Evolutionary conservation across 1,140 invertebrate genomes (phyloP).

Genomic region (Caenorhabditis latens): DNA sequence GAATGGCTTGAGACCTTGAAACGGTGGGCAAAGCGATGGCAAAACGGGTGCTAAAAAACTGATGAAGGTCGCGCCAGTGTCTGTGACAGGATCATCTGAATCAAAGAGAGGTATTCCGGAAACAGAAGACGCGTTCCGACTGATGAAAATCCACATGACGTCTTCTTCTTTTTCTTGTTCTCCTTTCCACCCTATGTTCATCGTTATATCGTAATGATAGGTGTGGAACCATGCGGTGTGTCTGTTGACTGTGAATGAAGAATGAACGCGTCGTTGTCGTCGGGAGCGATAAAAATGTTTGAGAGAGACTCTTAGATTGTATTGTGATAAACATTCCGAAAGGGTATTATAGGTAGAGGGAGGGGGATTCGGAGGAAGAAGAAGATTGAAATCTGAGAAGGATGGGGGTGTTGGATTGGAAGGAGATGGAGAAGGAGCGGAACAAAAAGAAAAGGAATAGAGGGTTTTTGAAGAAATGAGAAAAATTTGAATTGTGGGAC

Average conservation of each 20-base stretch:
- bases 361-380: conserved; percentile 11
- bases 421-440: neutral
- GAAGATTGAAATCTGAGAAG: conserved; percentile 25
- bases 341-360: conserved; percentile 46
- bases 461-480: too few relatives aligned
- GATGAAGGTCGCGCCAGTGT: conserved; percentile 14
- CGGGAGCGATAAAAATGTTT: conserved; percentile 48
- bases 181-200: neutral
- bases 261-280: conserved; percentile 19
- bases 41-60: neutral
- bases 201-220: conserved; percentile 51
- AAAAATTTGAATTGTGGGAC: too few relatives aligned
- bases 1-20: conserved; percentile 45
- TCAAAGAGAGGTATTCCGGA: neutral
- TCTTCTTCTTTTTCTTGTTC: conserved; percentile 1
- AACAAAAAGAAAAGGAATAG: neutral
- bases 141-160: conserved; percentile 53
- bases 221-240: conserved; percentile 51
- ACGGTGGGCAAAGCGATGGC: conserved; percentile 17
- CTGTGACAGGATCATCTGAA: conserved; percentile 8
- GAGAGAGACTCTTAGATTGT: conserved; percentile 24
- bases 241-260: neutral
- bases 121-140: neutral
- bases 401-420: neutral
- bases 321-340: conserved; percentile 53